A percentile compares a stretch with the other conserved stretches of the same genome.
phyloP scores from a whole-genome alignment of 2,888 invertebrate genomes.

The Chymomyza procnemis region DNA sequence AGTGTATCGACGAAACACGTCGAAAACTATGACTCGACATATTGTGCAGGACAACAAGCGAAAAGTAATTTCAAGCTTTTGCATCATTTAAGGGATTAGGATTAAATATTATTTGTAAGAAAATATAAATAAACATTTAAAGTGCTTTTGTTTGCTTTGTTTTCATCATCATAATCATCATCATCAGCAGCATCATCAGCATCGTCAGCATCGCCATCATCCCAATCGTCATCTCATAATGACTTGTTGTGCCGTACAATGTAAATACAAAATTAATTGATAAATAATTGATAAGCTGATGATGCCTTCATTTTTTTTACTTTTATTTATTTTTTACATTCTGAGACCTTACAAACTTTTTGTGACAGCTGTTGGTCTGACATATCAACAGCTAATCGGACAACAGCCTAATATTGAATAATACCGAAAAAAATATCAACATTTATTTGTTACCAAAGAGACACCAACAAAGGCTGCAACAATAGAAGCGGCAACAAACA shows the following conservation, averaged over 20 bases:
- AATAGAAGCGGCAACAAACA: neutral
- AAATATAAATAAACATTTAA: neutral
- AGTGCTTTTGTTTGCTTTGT: neutral
- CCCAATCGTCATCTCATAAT: no score
- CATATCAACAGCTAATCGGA: neutral
- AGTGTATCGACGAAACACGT: neutral
- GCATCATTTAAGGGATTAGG: neutral
- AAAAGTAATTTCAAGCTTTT: neutral
- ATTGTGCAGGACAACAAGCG: neutral
- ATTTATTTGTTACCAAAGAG: neutral
- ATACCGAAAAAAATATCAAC: neutral
- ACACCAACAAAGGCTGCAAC: neutral
- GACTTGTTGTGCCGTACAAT: neutral
- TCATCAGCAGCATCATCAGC: no score
- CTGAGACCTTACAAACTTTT: neutral
- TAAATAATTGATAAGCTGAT: neutral
- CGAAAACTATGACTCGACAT: neutral
- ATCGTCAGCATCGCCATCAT: no score
- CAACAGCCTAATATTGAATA: neutral
- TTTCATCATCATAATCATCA: neutral
- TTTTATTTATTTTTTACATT: neutral
- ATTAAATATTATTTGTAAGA: neutral
- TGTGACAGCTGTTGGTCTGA: neutral
- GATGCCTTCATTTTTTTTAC: neutral
- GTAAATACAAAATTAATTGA: neutral